phyloP scores from a whole-genome alignment of 1,140 invertebrate genomes.

The Aethina tumida region DNA sequence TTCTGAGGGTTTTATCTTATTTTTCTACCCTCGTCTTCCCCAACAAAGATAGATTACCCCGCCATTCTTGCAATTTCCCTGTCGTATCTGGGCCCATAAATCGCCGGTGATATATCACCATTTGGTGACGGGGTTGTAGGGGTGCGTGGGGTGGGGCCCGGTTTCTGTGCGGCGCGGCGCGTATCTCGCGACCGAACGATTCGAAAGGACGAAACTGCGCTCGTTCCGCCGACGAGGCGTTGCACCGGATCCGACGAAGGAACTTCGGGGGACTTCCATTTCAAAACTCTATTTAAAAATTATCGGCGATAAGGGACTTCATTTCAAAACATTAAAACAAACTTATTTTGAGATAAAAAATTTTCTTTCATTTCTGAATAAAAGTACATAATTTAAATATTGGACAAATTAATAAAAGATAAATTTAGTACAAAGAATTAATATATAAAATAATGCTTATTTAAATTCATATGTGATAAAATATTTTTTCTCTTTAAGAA shows the following conservation, averaged over 20 bases:
- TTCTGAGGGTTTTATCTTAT: constrained; percentile 37
- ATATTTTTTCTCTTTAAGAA: no score
- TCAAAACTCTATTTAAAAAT: background rate
- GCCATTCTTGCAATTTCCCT: constrained; percentile 44
- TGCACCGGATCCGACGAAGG: constrained; percentile 12
- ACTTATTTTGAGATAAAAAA: no score
- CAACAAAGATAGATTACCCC: constrained; percentile 39
- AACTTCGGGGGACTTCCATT: no score
- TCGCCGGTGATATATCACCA: constrained; percentile 38
- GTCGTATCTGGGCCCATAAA: constrained; percentile 42
- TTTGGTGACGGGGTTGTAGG: constrained; percentile 31
- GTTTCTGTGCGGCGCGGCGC: constrained; percentile 7
- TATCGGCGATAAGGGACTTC: background rate
- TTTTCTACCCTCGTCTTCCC: constrained; percentile 33
- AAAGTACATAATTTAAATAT: no score
- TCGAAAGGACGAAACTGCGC: background rate
- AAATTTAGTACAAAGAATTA: no score
- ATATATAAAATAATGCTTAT: no score
- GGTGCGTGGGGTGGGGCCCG: constrained; percentile 18
- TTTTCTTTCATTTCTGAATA: no score
- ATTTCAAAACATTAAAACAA: no score
- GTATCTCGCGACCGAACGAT: constrained; percentile 4
- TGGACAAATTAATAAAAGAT: no score
- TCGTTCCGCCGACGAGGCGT: constrained; percentile 1
- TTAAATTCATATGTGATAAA: no score